A percentile compares a stretch with the other conserved stretches of the same genome.
These are phyloP conservation scores for Pleuronectes platessa DNA, from an alignment of 2,113 vertebrate genomes.

Conservation along the genomic window DNA sequence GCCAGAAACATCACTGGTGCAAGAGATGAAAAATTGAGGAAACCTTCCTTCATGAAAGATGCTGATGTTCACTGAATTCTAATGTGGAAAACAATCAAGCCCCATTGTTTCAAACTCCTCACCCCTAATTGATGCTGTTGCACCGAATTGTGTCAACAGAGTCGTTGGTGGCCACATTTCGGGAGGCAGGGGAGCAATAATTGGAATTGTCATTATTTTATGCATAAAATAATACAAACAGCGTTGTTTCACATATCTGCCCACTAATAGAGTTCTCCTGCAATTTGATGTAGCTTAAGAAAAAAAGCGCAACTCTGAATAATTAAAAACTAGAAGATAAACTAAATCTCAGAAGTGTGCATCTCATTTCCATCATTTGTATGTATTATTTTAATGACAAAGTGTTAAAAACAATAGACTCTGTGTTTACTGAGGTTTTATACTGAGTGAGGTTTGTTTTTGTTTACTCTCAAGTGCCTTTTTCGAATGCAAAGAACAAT, in stretches of 20 bases:
- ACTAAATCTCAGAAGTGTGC: background rate
- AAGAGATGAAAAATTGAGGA: too few species aligned
- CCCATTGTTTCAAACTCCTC: background rate
- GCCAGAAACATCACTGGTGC: too few species aligned
- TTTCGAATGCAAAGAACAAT: background rate
- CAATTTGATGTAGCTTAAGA: too few species aligned
- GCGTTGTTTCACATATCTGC: too few species aligned
- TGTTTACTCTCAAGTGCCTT: background rate
- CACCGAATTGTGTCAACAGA: background rate
- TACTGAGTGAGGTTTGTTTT: background rate
- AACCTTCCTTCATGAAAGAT: slow-evolving; percentile 16
- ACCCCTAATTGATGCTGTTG: background rate
- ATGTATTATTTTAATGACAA: background rate
- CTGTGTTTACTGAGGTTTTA: background rate
- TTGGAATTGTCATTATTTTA: too few species aligned
- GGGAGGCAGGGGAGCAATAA: background rate
- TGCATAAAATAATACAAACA: too few species aligned
- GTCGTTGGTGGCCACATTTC: background rate
- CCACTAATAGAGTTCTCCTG: too few species aligned
- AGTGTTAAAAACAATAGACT: too few species aligned
- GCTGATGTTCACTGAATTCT: slow-evolving; percentile 22
- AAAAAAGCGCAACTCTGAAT: too few species aligned
- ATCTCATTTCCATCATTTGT: too few species aligned
- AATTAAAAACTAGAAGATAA: background rate
- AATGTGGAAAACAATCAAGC: slow-evolving; percentile 20